Conservation (phyloP, 2,888 invertebrate genomes). For the Aporophyla nigra region DNA sequence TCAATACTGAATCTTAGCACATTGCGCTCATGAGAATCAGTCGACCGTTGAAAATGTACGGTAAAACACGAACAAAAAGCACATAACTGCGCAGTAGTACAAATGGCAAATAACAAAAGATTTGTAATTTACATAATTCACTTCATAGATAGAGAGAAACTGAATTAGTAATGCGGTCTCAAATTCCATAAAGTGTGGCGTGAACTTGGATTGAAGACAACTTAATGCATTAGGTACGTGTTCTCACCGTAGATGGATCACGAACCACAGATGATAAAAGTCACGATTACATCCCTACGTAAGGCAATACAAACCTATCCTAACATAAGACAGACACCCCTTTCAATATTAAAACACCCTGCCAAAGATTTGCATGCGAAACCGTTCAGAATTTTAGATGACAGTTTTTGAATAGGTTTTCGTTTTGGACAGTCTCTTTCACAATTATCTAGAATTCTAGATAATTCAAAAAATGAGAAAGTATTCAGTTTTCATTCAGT, state of each 20-base stretch:
- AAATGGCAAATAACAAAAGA: conserved; percentile 14
- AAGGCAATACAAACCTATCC: conserved; percentile 19
- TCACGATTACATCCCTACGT: conserved; percentile 13
- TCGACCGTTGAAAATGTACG: conserved; percentile 25
- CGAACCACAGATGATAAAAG: conserved; percentile 6
- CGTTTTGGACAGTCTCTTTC: conserved; percentile 14
- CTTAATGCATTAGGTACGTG: background rate
- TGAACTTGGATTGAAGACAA: background rate
- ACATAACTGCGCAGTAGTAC: background rate
- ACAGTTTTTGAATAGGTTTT: conserved; percentile 40
- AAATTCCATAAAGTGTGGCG: background rate
- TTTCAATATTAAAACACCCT: conserved; percentile 45
- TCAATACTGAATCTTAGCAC: conserved; percentile 4
- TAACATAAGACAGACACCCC: conserved; percentile 29
- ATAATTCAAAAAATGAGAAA: conserved; percentile 26
- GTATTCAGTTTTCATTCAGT: conserved; percentile 3
- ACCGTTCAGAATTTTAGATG: conserved; percentile 44
- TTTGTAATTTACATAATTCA: conserved; percentile 18
- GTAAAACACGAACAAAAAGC: conserved; percentile 4
- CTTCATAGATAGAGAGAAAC: conserved; percentile 20
- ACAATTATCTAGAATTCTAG: conserved; percentile 1
- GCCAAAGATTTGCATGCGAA: conserved; percentile 35
- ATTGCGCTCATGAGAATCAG: conserved; percentile 1
- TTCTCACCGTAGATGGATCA: conserved; percentile 1
- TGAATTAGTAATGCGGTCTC: background rate